phyloP scores from a whole-genome alignment of 2,113 vertebrate species.

The Colius striatus region DNA sequence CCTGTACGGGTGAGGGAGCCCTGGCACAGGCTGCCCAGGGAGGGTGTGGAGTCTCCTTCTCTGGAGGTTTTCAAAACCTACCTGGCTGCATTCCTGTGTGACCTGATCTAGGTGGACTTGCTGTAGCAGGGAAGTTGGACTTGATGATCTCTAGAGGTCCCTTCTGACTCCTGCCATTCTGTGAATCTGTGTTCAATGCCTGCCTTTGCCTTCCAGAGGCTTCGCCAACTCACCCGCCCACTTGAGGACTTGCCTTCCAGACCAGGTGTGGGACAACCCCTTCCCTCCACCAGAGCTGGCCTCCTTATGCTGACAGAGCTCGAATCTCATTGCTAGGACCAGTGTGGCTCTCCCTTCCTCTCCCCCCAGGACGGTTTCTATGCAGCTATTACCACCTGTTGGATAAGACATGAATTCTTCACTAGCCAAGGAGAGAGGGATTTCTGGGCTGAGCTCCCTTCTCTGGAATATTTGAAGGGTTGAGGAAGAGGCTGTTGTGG shows the following conservation, averaged over 20 bases:
- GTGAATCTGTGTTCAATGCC: background rate
- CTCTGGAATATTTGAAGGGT: constrained; percentile 2
- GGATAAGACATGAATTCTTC: constrained; percentile 15
- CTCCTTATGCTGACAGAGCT: constrained; percentile 69
- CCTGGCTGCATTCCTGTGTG: too few species aligned
- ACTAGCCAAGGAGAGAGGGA: background rate
- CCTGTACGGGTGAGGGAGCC: too few species aligned
- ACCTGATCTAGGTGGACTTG: too few species aligned
- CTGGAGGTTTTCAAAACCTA: too few species aligned
- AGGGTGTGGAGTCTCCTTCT: too few species aligned
- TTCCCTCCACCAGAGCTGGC: constrained; percentile 34
- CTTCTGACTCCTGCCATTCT: too few species aligned
- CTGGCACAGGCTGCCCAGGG: too few species aligned
- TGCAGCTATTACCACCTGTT: background rate
- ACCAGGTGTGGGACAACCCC: background rate
- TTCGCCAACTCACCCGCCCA: constrained; percentile 76
- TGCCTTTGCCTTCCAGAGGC: constrained; percentile 70
- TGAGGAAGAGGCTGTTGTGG: background rate
- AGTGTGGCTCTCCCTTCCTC: background rate
- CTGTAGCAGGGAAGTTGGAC: too few species aligned
- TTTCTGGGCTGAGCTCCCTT: background rate
- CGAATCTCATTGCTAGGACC: constrained; percentile 72
- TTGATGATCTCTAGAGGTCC: too few species aligned
- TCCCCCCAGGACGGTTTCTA: background rate
- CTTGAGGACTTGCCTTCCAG: constrained; percentile 74